These are phyloP conservation scores for Deilephila elpenor DNA, from an alignment of 2,888 invertebrate genomes.

Conservation along the genomic window DNA sequence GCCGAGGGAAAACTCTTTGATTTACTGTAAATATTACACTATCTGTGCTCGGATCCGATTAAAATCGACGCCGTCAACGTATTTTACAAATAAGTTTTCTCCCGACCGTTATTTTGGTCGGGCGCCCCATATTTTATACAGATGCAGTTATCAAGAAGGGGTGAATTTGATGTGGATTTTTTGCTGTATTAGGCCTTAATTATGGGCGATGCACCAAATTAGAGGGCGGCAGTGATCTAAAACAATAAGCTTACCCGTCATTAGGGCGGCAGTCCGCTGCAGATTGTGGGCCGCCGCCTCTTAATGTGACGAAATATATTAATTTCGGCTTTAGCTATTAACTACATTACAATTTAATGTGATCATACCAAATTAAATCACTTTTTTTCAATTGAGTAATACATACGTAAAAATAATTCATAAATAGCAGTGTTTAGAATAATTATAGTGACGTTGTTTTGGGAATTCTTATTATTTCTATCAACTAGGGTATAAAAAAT, in stretches of 20 bases:
- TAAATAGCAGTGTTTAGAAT: too few relatives aligned
- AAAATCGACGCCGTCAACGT: slow-evolving; percentile 34
- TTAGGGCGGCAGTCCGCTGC: slow-evolving; percentile 66
- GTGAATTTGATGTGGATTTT: slow-evolving; percentile 72
- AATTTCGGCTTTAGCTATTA: slow-evolving; percentile 60
- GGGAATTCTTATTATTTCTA: too few relatives aligned
- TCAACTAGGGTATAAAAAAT: too few relatives aligned
- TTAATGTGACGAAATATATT: slow-evolving; percentile 78
- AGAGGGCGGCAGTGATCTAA: slow-evolving; percentile 81
- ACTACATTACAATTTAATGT: slow-evolving; percentile 47
- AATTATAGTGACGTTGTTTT: too few relatives aligned
- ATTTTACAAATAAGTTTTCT: slow-evolving; percentile 43
- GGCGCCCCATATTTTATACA: slow-evolving; percentile 60
- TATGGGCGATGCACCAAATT: slow-evolving; percentile 75
- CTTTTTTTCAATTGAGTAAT: not conserved
- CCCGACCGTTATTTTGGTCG: slow-evolving; percentile 56
- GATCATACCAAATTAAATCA: slow-evolving; percentile 14
- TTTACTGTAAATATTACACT: slow-evolving; percentile 27
- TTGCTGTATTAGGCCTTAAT: slow-evolving; percentile 68
- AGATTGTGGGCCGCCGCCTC: slow-evolving; percentile 66
- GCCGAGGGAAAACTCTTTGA: slow-evolving; percentile 13
- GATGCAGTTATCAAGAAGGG: slow-evolving; percentile 73
- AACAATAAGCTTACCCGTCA: slow-evolving; percentile 79
- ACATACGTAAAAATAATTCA: too few relatives aligned
- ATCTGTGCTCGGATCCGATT: slow-evolving; percentile 24